Percentiles rank a stretch among this genome's conserved stretches.
phyloP scores from a whole-genome alignment of 2,797 vertebrate genomes.

The Simalia tracyae region DNA sequence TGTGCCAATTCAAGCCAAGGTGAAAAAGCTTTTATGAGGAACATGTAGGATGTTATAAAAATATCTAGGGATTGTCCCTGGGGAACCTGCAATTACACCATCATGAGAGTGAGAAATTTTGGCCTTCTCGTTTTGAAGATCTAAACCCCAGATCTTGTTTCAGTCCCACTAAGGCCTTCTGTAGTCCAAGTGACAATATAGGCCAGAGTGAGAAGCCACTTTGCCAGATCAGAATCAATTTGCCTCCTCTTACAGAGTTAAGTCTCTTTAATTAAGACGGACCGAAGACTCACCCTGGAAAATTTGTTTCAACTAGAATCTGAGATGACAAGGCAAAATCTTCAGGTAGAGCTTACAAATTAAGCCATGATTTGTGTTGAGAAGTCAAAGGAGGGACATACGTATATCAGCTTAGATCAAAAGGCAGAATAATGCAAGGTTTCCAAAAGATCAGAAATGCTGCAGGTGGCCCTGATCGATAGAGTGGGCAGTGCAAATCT shows the following conservation, averaged over 20 bases:
- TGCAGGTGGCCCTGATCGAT: not conserved
- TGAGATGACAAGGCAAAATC: not conserved
- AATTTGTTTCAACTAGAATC: not conserved
- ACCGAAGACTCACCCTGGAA: not conserved
- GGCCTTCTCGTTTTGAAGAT: not conserved
- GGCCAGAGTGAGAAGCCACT: not conserved
- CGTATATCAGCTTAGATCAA: not conserved
- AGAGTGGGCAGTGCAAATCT: not conserved
- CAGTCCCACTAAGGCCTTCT: not conserved
- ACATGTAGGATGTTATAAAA: not conserved
- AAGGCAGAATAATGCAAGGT: not conserved
- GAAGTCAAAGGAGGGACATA: not conserved
- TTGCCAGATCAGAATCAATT: not conserved
- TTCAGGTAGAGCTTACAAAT: not conserved
- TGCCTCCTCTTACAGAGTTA: not conserved
- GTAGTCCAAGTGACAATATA: not conserved
- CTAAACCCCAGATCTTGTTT: not conserved
- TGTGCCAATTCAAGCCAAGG: not conserved
- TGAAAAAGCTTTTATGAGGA: not conserved
- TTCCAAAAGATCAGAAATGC: not conserved
- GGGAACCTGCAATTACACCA: not conserved
- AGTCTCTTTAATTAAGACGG: not conserved
- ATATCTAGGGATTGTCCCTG: not conserved
- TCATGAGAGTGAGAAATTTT: not conserved
- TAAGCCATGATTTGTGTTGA: not conserved